Evolutionary conservation across 2,888 invertebrate genomes (phyloP).

Genomic region (Tetragonisca angustula): DNA sequence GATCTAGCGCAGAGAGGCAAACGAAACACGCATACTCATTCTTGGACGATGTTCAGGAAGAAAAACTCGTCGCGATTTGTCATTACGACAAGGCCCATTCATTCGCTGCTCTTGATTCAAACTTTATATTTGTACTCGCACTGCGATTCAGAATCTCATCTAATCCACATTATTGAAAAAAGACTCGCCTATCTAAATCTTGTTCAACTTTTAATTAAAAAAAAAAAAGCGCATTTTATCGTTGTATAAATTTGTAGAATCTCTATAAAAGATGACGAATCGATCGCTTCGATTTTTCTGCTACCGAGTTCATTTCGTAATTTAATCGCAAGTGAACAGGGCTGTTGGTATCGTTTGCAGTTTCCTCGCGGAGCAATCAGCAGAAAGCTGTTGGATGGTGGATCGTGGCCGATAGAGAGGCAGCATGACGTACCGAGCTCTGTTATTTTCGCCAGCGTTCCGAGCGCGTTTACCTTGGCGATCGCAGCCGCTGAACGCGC

Average conservation of each 20-base stretch:
- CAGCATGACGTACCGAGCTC: conserved; percentile 51
- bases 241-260: too few species aligned
- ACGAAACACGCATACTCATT: conserved; percentile 25
- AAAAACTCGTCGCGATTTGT: conserved; percentile 27
- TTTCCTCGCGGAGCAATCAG: neutral
- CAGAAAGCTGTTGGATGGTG: too few species aligned
- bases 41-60: conserved; percentile 5
- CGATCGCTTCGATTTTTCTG: neutral
- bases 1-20: conserved; percentile 11
- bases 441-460: conserved; percentile 62
- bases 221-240: too few species aligned
- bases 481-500: conserved; percentile 37
- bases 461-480: conserved; percentile 62
- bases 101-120: neutral
- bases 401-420: conserved; percentile 18
- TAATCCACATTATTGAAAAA: neutral
- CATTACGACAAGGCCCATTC: conserved; percentile 26
- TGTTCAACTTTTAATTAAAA: too few species aligned
- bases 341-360: neutral
- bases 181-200: too few species aligned
- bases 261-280: too few species aligned
- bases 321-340: neutral
- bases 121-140: neutral
- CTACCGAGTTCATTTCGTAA: neutral
- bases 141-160: neutral